phyloP scores from a whole-genome alignment of 2,888 invertebrate genomes.

The Leptothorax acervorum region DNA sequence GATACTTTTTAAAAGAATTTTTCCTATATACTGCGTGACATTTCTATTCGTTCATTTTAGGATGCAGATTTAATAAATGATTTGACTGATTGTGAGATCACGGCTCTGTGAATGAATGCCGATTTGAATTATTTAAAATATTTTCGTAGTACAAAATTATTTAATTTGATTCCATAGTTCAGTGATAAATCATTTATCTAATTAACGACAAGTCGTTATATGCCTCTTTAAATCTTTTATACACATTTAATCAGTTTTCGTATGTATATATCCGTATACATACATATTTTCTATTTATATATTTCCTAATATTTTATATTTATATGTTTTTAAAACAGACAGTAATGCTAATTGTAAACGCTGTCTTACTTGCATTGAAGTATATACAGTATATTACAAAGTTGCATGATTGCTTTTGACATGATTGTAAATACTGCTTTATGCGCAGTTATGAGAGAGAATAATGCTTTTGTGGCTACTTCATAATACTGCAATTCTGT shows the following conservation, averaged over 20 bases:
- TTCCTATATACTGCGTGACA: not conserved
- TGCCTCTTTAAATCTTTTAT: not conserved
- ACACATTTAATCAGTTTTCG: not conserved
- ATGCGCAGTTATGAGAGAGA: not conserved
- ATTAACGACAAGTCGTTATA: not conserved
- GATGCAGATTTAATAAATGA: not conserved
- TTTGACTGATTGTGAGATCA: not conserved
- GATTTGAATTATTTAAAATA: not conserved
- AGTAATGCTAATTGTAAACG: not conserved
- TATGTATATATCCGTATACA: not conserved
- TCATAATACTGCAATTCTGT: slow-evolving; percentile 14
- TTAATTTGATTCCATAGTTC: not conserved
- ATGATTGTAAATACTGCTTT: slow-evolving; percentile 10
- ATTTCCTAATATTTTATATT: not conserved
- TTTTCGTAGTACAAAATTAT: not conserved
- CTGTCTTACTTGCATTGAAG: not conserved
- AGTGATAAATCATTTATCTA: slow-evolving; percentile 1
- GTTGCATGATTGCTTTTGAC: not conserved
- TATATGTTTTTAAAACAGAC: not conserved
- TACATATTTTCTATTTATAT: not conserved
- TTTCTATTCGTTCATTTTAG: not conserved
- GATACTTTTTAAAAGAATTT: not conserved
- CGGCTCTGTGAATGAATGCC: not conserved
- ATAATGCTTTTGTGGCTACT: slow-evolving; percentile 24
- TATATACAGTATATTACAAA: not conserved